Percentiles rank a stretch among this genome's conserved stretches.
Conservation (phyloP, 2,797 vertebrate genomes). For the Darevskia mixta region DNA sequence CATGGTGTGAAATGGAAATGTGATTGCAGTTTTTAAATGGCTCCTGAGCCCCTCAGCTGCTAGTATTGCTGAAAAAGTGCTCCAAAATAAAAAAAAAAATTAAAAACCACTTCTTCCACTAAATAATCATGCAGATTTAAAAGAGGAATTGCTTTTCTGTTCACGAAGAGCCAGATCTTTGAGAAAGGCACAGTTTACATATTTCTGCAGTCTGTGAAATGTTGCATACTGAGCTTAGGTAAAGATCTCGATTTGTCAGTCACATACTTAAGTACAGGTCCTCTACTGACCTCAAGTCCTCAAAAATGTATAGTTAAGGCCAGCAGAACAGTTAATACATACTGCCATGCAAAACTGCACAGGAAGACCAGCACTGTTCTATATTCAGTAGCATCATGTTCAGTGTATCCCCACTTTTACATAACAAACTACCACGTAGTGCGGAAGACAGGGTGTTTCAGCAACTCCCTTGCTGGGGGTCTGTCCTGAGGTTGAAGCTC, state of each 20-base stretch:
- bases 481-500: constrained; percentile 91
- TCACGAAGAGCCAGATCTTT: constrained; percentile 72
- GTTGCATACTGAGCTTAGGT: constrained; percentile 81
- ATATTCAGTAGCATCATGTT: constrained; percentile 78
- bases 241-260: constrained; percentile 81
- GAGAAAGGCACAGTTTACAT: constrained; percentile 82
- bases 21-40: constrained; percentile 69
- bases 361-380: constrained; percentile 53
- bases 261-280: constrained; percentile 77
- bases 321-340: constrained; percentile 57
- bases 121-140: constrained; percentile 75
- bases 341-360: constrained; percentile 60
- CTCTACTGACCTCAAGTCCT: constrained; percentile 59
- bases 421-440: constrained; percentile 83
- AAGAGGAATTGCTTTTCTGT: constrained; percentile 63
- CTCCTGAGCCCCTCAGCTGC: constrained; percentile 77
- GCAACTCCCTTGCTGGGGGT: constrained; percentile 87
- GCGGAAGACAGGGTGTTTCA: constrained; percentile 91
- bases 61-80: constrained; percentile 83
- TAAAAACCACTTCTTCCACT: constrained; percentile 71
- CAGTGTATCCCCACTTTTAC: constrained; percentile 41
- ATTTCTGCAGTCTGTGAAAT: constrained; percentile 75
- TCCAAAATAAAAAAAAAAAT: constrained; percentile 64
- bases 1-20: constrained; percentile 65
- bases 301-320: constrained; percentile 63